phyloP scores from a whole-genome alignment of 1,140 invertebrate species.

The Charaxes varanes region DNA sequence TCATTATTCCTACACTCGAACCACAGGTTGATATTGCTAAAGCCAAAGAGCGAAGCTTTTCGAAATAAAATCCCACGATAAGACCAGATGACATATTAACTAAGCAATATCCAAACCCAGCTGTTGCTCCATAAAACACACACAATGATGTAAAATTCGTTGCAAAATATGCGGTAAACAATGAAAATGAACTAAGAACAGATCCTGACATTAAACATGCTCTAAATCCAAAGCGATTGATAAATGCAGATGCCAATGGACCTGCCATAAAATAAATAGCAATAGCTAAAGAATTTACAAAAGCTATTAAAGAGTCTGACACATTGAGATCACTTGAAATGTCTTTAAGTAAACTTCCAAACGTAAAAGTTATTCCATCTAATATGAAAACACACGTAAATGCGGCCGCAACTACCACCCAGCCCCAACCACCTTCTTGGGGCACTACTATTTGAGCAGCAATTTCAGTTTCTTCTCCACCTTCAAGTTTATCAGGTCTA shows the following conservation, averaged over 20 bases:
- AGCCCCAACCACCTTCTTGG: constrained; percentile 57
- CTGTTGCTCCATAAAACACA: constrained; percentile 55
- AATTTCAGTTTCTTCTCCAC: constrained; percentile 59
- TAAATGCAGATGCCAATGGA: constrained; percentile 83
- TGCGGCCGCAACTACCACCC: constrained; percentile 49
- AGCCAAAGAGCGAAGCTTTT: constrained; percentile 83
- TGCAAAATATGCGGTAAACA: constrained; percentile 51
- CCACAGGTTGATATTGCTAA: constrained; percentile 87
- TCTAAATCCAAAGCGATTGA: constrained; percentile 84
- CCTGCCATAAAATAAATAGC: constrained; percentile 74
- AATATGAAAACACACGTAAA: constrained; percentile 47
- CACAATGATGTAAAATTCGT: constrained; percentile 35
- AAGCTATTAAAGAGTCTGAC: constrained; percentile 38
- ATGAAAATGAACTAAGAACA: constrained; percentile 41
- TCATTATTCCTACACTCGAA: constrained; percentile 84
- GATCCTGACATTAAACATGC: constrained; percentile 80
- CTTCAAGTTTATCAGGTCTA: constrained; percentile 42
- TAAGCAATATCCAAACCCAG: constrained; percentile 89
- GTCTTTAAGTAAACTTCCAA: constrained; percentile 48
- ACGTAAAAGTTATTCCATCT: constrained; percentile 55
- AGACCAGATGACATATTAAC: constrained; percentile 77
- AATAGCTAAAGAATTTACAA: constrained; percentile 54
- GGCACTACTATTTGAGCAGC: constrained; percentile 57
- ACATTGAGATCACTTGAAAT: constrained; percentile 41
- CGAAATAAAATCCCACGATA: constrained; percentile 88